Evolutionary conservation across 1,140 invertebrate species (phyloP), one percentile per base, ranked within the genome.

Genomic region (Sipha flava): DNA sequence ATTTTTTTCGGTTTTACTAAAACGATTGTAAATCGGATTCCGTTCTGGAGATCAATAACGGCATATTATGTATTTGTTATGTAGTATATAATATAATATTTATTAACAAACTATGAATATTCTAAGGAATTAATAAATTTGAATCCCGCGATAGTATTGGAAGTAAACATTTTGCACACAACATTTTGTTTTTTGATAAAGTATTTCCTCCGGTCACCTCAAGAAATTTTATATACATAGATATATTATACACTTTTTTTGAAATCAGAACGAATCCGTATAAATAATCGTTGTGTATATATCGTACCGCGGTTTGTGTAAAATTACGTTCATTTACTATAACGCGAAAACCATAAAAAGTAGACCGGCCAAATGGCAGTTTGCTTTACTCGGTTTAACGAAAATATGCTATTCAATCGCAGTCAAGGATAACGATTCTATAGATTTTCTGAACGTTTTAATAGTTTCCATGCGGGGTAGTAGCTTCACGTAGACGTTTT

Each of bases 291-390:
- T 57, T 12, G 12, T 68, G 18, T 26, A 29, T 45, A 45, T 29
- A 43, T 18, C 26, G 16, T 1, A 4, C 9, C 16, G 23, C 14
- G n/a, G 37, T 43, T 29, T 45, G 9, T 37, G 4, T 23, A 68
- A 68, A n/a, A 68, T 68, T 43, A 68, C 40, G 21, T 23, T 45
- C 18, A 68, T 68, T 68, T 45, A 5, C 21, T 40, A 68, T 68
- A 34, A 45, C 37, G 64, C 64, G 64, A 45, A 70, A 70, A 45
- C 66, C 23, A 70, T 70, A 47, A 45, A 70, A 70, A 70, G 14
- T 70, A 70, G 43, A 23, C 43, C 66, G 7, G 4, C 6, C 23
- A 43, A 66, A 66, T 26, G 12, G n/a, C 9, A 64, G 18, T 64
- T 64, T 10, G n/a, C 31, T n/a, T 9, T 31, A 26, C 57, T 31